Evolutionary conservation across 2,797 vertebrate species (phyloP), one percentile per base, ranked within the genome.

Genomic region (Sebastes matsubarae): DNA sequence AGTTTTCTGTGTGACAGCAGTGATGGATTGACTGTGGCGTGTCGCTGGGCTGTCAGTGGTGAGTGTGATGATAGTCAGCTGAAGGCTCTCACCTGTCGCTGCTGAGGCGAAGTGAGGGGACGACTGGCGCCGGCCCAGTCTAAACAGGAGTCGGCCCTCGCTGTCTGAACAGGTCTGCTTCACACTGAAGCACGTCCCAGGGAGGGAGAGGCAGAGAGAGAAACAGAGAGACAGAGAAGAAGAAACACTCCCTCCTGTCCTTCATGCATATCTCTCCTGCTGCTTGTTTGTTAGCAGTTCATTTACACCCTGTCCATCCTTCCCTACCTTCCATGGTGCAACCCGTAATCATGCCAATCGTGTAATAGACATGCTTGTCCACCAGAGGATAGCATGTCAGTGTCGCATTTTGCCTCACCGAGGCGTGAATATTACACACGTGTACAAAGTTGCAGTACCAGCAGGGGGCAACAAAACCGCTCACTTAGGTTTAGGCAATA

Each of bases 101-200:
- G 84, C 84, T 59, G 86, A 90, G 83, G 81, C 71, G 68, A 68
- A 85, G 86, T 75, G 82, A 76, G 85, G 83, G 86, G 89, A 92
- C 82, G 79, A 72, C 94, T 94, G 94, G 94, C 94, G 94, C 94
- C 94, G 85, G 77, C 90, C 82, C 92, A 93, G 93, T 94, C 94
- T 95, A 95, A 95, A 95, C 94, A 95, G 88, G 87, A 90, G 89
- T 87, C 82, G 29, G 82, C 80, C 76, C 82, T 88, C 22, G 66
- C 86, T 94, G 94, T 91, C 92, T 94, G 81, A 93, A 93, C 93
- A 93, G 92, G 93, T 92, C 93, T 85, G 84, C 85, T 64, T 89
- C 87, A 88, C 85, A 79, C 73, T 58, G 50, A 36, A 84, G 82
- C 81, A 67, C 8, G 27, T 86, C 64, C 13, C 55, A 12, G 22